Percentiles rank a stretch among this genome's conserved stretches.
These are phyloP conservation scores for Bos indicus DNA, from an alignment of 2,113 vertebrate species.

Conservation along the genomic window DNA sequence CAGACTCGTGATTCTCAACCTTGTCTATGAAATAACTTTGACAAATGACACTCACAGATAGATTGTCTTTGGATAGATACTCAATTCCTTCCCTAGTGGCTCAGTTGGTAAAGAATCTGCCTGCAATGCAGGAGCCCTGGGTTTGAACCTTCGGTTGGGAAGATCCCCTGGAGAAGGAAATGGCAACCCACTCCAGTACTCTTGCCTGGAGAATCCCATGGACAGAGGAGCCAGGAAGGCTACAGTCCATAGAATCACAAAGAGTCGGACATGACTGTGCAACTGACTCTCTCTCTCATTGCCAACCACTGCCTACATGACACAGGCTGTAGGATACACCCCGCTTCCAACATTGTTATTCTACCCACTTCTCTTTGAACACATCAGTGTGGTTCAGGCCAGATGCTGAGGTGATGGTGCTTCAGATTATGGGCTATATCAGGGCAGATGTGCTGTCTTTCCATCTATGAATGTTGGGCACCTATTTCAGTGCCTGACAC, in stretches of 20 bases:
- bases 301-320: neutral
- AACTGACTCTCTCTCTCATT: neutral
- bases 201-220: neutral
- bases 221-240: neutral
- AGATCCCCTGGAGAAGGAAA: neutral
- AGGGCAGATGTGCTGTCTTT: neutral
- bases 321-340: neutral
- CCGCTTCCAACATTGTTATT: neutral
- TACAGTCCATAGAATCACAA: neutral
- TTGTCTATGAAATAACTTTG: neutral
- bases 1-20: neutral
- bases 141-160: neutral
- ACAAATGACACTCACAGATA: neutral
- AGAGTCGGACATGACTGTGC: neutral
- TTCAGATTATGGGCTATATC: neutral
- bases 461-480: rapidly evolving
- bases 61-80: neutral
- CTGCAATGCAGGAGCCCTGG: neutral
- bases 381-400: neutral
- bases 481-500: neutral
- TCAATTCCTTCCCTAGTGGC: neutral
- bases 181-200: neutral
- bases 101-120: neutral
- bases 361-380: neutral
- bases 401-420: neutral